These are phyloP conservation scores for Centropyge bicolor DNA, from an alignment of 2,797 vertebrate genomes.

Conservation along the genomic window DNA sequence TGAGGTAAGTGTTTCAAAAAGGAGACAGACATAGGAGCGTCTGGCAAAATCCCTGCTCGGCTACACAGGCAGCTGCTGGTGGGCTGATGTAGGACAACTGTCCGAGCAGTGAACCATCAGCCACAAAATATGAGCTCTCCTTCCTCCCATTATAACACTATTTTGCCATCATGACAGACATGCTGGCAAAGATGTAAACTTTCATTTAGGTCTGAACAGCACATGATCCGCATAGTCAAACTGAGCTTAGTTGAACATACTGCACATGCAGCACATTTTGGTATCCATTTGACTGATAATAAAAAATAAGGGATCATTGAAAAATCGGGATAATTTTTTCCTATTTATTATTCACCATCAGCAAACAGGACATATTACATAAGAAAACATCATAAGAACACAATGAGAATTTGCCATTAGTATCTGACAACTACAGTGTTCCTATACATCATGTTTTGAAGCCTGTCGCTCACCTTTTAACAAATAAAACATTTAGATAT, in stretches of 20 bases:
- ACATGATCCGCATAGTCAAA: neutral
- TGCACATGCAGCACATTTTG: neutral
- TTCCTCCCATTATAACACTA: neutral
- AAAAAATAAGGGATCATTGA: neutral
- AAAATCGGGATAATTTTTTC: neutral
- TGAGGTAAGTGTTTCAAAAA: slow-evolving; percentile 32
- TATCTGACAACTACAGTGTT: neutral
- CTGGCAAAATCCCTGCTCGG: slow-evolving; percentile 45
- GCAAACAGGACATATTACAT: neutral
- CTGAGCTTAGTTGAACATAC: neutral
- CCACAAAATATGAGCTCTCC: neutral
- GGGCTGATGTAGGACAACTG: slow-evolving; percentile 41
- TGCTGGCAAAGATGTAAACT: neutral
- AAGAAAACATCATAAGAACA: neutral
- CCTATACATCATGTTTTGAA: neutral
- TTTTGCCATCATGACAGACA: slow-evolving; percentile 3
- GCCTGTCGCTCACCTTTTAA: neutral
- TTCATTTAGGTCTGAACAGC: slow-evolving; percentile 8
- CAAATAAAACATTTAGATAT: neutral
- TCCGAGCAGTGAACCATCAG: slow-evolving; percentile 18
- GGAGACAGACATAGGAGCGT: slow-evolving; percentile 46
- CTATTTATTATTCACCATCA: neutral
- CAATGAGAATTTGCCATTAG: neutral
- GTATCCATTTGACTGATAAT: neutral
- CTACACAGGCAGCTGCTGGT: slow-evolving; percentile 38